Base-by-base conservation (phyloP, 2,113 vertebrate species). In the Isurus oxyrinchus region DNA sequence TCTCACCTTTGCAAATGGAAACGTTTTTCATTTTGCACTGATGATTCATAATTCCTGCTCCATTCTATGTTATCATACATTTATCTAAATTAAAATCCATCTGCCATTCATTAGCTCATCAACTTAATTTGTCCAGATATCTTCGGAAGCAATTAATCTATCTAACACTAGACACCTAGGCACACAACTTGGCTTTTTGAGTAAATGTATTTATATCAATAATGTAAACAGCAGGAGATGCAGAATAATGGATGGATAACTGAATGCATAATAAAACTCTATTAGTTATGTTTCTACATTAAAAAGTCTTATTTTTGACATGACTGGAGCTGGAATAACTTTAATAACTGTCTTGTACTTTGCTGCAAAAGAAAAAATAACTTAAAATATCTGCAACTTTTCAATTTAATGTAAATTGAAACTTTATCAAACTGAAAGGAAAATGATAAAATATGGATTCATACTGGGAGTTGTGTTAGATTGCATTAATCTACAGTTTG, bases 201-300 rank as follows among this genome's bases (percentile, higher is more conserved):
- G 59, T 94, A 94, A 63, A 66, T 63, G 35, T 94, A 94, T 94
- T 94, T 94, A 63, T 94, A 61, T 94, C 59, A n/a, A 94, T 63
- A 94, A 66, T 94, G n/a, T 94, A 63, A 94, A 94, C 61, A 21
- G 57, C 59, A 63, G 90, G 59, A 66, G 90, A 94, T 61, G 16
- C 14, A 66, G 35, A 63, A 94, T 19, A 61, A 63, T n/a, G 11
- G 40, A 23, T n/a, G 55, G 55, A 59, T 19, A n/a, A 14, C 55
- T 31, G 59, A 91, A 35, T 61, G 2, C 7, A 66, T 10, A 5
- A 63, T 10, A 63, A 63, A 66, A 94, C 4, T 93, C 3, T 10
- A 16, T 16, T 40, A 40, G 76, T 81, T 31, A 23, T 27, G 27
- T 31, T 35, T 91, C 16, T n/a, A 21, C 2, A 66, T 94, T 66